Conservation (phyloP, 37 sponge, comb jelly and placozoan genomes). For the Chondrilla cf. caribensis region DNA sequence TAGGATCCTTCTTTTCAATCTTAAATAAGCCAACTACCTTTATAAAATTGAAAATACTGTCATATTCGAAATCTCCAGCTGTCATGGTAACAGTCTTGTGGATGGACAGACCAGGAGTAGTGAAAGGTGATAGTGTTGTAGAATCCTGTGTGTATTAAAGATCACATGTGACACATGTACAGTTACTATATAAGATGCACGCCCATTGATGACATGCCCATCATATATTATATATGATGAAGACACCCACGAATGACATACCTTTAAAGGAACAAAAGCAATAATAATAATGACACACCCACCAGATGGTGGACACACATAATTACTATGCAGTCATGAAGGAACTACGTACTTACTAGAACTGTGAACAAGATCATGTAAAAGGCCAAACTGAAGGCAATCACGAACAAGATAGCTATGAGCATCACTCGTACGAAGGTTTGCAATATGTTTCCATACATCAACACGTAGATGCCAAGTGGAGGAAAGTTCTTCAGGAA, state of each 20-base stretch:
- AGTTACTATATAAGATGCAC: neutral
- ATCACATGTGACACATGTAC: no score
- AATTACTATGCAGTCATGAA: neutral
- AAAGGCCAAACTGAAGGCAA: constrained; percentile 90
- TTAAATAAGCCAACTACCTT: no score
- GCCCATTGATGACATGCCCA: no score
- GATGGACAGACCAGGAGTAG: constrained; percentile 60
- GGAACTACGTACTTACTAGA: no score
- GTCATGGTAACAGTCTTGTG: constrained; percentile 88
- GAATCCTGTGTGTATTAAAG: neutral
- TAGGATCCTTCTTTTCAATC: neutral
- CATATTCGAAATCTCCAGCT: constrained; percentile 95
- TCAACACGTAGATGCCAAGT: constrained; percentile 91
- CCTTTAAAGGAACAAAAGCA: no score
- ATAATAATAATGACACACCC: no score
- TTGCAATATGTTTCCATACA: constrained; percentile 89
- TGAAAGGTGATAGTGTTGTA: constrained; percentile 30
- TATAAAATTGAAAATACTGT: constrained; percentile 76
- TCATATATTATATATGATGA: no score
- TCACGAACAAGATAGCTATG: constrained; percentile 70
- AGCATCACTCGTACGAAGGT: constrained; percentile 83
- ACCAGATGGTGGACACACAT: no score
- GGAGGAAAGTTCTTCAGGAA: constrained; percentile 77
- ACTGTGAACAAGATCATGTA: constrained; percentile 72
- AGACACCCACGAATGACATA: no score